These are phyloP conservation scores for Pavo muticus DNA, from an alignment of 2,113 vertebrate species.

Conservation along the genomic window DNA sequence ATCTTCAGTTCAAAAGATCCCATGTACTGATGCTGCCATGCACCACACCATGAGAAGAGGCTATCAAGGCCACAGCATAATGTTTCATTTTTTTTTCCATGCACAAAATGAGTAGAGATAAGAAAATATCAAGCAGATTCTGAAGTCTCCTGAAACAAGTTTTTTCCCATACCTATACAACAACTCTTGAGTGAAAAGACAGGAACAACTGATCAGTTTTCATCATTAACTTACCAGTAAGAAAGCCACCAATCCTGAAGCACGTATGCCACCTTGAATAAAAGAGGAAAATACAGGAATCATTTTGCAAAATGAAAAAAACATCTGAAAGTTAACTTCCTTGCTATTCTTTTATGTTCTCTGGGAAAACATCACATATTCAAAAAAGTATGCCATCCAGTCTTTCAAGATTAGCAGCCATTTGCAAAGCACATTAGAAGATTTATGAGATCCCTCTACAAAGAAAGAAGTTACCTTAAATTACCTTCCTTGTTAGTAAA, in stretches of 20 bases:
- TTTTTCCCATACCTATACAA: no score
- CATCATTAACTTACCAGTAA: conserved; percentile 86
- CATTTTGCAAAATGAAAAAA: background rate
- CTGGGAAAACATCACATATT: conserved; percentile 62
- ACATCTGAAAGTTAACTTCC: conserved; percentile 34
- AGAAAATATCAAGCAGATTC: background rate
- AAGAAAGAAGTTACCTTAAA: conserved; percentile 61
- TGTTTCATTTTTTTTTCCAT: background rate
- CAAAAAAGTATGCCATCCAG: conserved; percentile 56
- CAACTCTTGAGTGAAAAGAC: background rate
- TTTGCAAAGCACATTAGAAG: conserved; percentile 67
- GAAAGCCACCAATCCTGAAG: conserved; percentile 98
- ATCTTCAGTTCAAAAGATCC: background rate
- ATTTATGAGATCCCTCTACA: conserved; percentile 47
- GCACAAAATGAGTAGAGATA: background rate
- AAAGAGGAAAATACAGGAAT: conserved; percentile 7
- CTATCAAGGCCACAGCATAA: background rate
- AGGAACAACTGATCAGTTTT: conserved; percentile 78
- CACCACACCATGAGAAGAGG: background rate
- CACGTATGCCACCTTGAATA: conserved; percentile 83
- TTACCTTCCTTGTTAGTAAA: conserved; percentile 51
- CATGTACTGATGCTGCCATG: background rate
- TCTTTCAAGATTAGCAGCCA: conserved; percentile 65
- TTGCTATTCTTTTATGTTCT: conserved; percentile 45
- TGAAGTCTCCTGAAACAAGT: background rate